Base-by-base conservation (phyloP, 2,888 invertebrate species). In the Andrena bicolor region DNA sequence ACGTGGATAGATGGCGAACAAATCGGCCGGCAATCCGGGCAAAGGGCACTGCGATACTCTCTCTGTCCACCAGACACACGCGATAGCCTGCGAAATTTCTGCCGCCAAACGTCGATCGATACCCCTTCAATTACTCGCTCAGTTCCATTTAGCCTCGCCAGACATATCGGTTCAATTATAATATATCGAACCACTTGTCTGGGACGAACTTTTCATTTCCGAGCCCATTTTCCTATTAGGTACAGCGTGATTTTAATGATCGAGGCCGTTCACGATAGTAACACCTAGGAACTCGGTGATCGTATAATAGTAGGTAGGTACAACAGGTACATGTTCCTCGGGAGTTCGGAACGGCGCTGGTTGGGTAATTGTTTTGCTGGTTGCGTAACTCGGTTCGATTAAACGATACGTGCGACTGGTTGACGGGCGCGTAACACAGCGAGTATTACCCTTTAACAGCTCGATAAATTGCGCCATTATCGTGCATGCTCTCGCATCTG, bases 1-100 rank as follows among this genome's bases (percentile, higher is more conserved):
- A 80, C 75, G 75, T 75, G 75, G 80, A 79, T 75, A 71, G 79
- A 82, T 75, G 82, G 70, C 61, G 69, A 60, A 60, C 58, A 74
- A 81, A 81, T 81, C 60, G 73, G 49, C 64, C 64, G 20, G 30
- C 53, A 10, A 8, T 6, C 26, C 53, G 68, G 61, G 26, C 79
- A 64, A 49, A 69, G 73, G 58, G 73, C 64, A 53, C 20, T 28
- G 32, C 35, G 35, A 69, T 80, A 58, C 20, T 61, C 70, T 68
- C 60, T 26, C 20, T 30, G 56, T 48, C 58, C 35, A 41, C 13
- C 26, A 8, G 30, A 35, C 56, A 48, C 53, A 35, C 32, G 64
- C 65, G 65, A 64, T 32, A 32, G 26, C 71, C 30, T 48, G 56
- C 64, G 53, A 53, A 61, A 48, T 71, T 71, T 61, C 60, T 51